Percentiles rank a stretch among this genome's conserved stretches.
These are phyloP conservation scores for Acrobasis suavella DNA, from an alignment of 2,888 invertebrate genomes.

Conservation along the genomic window DNA sequence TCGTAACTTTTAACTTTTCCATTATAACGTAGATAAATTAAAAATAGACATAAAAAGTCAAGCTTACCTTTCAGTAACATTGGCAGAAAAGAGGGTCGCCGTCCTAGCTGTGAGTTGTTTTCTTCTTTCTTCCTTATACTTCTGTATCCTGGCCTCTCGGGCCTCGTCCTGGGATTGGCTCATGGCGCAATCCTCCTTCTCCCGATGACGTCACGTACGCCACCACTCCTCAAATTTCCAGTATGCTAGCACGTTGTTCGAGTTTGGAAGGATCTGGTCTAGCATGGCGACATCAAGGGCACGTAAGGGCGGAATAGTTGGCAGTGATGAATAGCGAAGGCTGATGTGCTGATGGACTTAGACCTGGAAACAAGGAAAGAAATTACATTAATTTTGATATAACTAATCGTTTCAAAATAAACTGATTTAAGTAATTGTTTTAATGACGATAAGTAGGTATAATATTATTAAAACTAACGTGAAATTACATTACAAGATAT, in stretches of 20 bases:
- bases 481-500: no score
- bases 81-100: conserved; percentile 84
- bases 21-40: no score
- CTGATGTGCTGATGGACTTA: conserved; percentile 51
- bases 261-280: conserved; percentile 58
- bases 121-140: conserved; percentile 88
- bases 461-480: no score
- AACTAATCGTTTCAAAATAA: neutral
- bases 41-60: neutral
- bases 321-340: conserved; percentile 73
- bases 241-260: conserved; percentile 51
- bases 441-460: no score
- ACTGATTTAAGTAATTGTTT: neutral
- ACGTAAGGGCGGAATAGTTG: conserved; percentile 72
- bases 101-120: conserved; percentile 85
- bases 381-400: neutral
- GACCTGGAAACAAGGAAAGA: conserved; percentile 60
- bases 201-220: conserved; percentile 63
- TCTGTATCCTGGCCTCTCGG: conserved; percentile 85
- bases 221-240: conserved; percentile 50
- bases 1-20: no score
- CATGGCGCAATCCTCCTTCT: conserved; percentile 54
- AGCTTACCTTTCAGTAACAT: conserved; percentile 79
- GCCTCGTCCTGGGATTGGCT: conserved; percentile 74
- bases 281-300: conserved; percentile 76